These are phyloP conservation scores for Panthera uncia DNA, from an alignment of 2,113 vertebrate species.

Conservation along the genomic window DNA sequence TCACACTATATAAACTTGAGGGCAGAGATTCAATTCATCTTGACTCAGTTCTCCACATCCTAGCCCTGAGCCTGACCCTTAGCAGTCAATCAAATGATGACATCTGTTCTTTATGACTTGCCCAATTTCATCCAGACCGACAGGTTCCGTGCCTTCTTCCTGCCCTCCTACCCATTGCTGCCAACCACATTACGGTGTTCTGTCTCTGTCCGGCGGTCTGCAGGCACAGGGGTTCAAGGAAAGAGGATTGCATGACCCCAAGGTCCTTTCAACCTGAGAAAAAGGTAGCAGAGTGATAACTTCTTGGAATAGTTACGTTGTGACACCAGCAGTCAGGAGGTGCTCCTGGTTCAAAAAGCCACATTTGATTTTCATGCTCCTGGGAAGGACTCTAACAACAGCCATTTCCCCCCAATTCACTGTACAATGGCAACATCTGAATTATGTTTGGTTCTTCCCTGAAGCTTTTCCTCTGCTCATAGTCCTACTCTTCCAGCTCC, in stretches of 20 bases:
- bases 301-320: neutral
- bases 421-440: neutral
- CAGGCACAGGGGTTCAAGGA: neutral
- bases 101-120: neutral
- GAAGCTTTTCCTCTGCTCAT: neutral
- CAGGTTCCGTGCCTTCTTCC: neutral
- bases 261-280: conserved; percentile 26
- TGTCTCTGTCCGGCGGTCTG: neutral
- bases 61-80: neutral
- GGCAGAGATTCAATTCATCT: neutral
- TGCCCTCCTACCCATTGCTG: neutral
- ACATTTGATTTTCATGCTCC: neutral
- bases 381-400: neutral
- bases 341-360: neutral
- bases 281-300: neutral
- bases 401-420: neutral
- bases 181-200: neutral
- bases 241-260: neutral
- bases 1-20: neutral
- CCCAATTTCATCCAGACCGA: neutral
- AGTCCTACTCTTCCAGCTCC: neutral
- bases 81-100: neutral
- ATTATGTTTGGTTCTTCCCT: neutral
- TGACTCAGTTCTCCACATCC: neutral
- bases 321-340: neutral